Percentiles rank a stretch among this genome's conserved stretches.
phyloP scores from a whole-genome alignment of 2,797 vertebrate species.

The Cossypha polioptera region DNA sequence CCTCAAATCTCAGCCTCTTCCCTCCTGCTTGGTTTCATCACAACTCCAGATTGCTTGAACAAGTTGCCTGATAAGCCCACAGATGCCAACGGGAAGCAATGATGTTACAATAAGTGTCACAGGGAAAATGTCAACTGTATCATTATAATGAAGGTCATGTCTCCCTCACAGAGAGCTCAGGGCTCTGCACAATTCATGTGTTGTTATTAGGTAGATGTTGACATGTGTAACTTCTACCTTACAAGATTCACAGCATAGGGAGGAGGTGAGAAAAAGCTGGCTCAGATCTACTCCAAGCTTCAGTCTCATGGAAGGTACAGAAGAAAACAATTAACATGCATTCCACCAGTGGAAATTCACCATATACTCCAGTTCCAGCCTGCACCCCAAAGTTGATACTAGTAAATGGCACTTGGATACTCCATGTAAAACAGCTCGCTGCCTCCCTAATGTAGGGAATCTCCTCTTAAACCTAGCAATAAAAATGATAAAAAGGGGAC shows the following conservation, averaged over 20 bases:
- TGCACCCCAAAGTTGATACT: conserved; percentile 55
- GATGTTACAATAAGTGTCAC: conserved; percentile 70
- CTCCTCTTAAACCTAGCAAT: conserved; percentile 59
- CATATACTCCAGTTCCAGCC: not conserved
- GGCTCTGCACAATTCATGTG: conserved; percentile 62
- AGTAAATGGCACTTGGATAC: conserved; percentile 32
- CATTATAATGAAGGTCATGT: conserved; percentile 75
- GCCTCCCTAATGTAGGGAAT: conserved; percentile 62
- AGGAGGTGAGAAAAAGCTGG: not conserved
- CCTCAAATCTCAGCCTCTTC: conserved; percentile 28
- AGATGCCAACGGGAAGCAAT: conserved; percentile 68
- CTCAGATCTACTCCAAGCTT: not conserved
- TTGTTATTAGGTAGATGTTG: conserved; percentile 65
- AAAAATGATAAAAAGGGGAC: conserved; percentile 65
- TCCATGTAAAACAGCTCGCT: conserved; percentile 54
- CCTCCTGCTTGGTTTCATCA: conserved; percentile 64
- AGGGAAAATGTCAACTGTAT: conserved; percentile 73
- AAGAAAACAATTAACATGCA: conserved; percentile 2
- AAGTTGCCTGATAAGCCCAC: conserved; percentile 61
- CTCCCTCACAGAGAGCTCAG: conserved; percentile 61
- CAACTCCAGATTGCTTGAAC: conserved; percentile 65
- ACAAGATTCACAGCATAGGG: conserved; percentile 15
- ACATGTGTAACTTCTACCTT: conserved; percentile 36
- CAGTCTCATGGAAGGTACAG: not conserved
- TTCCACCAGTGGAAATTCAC: not conserved